A percentile compares a stretch with the other conserved stretches of the same genome.
phyloP scores from a whole-genome alignment of 2,113 vertebrate genomes.

The Apodemus sylvaticus region DNA sequence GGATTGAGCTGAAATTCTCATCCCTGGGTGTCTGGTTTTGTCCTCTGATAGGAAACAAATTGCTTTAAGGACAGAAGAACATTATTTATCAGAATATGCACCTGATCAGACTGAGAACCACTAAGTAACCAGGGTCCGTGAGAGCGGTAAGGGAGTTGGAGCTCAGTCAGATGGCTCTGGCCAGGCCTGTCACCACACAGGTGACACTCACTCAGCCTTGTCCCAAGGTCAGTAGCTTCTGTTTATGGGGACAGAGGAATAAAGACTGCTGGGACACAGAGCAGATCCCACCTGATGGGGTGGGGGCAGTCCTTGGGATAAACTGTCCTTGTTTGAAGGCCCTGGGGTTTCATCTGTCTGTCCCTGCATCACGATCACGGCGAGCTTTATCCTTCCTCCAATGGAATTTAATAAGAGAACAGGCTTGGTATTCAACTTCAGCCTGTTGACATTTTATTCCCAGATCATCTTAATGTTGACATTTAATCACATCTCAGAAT shows the following conservation, averaged over 20 bases:
- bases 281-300: fast-evolving
- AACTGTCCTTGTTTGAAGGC: neutral
- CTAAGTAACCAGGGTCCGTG: neutral
- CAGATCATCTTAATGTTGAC: conserved; percentile 43
- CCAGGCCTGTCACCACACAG: neutral
- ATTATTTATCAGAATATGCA: neutral
- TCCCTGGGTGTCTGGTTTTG: neutral
- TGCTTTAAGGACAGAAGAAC: neutral
- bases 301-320: neutral
- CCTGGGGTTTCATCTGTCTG: neutral
- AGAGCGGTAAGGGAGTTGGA: neutral
- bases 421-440: neutral
- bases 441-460: conserved; percentile 51
- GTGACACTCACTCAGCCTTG: neutral
- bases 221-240: neutral
- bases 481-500: conserved; percentile 37
- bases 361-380: neutral
- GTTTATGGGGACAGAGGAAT: neutral
- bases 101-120: neutral
- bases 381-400: neutral
- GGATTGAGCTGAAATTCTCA: neutral
- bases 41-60: neutral
- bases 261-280: neutral
- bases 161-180: neutral
- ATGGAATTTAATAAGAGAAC: conserved; percentile 50